Conservation (phyloP, 2,888 invertebrate species). For the Epirrita christyi region DNA sequence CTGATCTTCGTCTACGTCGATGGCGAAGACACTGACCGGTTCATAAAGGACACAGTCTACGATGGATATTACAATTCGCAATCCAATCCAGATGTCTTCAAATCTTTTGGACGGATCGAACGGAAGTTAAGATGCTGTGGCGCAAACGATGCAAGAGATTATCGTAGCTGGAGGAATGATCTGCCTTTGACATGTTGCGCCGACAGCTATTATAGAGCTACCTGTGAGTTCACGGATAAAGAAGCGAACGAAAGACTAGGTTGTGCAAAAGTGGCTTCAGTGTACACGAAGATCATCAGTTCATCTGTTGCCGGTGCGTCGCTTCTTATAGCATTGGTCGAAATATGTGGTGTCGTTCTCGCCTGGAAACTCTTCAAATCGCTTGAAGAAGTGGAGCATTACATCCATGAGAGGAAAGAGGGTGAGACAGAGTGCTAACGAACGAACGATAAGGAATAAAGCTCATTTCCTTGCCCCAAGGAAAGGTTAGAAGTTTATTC, state of each 20-base stretch:
- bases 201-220: slow-evolving; percentile 74
- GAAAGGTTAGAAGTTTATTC: slow-evolving; percentile 61
- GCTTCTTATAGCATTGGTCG: slow-evolving; percentile 66
- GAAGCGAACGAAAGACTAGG: slow-evolving; percentile 79
- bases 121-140: slow-evolving; percentile 76
- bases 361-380: slow-evolving; percentile 76
- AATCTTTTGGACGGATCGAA: slow-evolving; percentile 72
- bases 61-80: slow-evolving; percentile 80
- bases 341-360: slow-evolving; percentile 67
- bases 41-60: slow-evolving; percentile 79
- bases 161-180: slow-evolving; percentile 77
- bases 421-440: slow-evolving; percentile 78
- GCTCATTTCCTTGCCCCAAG: slow-evolving; percentile 66
- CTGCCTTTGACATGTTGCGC: slow-evolving; percentile 73
- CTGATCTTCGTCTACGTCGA: slow-evolving; percentile 78
- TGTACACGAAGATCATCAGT: slow-evolving; percentile 78
- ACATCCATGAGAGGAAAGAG: slow-evolving; percentile 75
- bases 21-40: slow-evolving; percentile 75
- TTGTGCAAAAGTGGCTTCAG: slow-evolving; percentile 80
- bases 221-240: slow-evolving; percentile 78
- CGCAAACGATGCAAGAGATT: slow-evolving; percentile 78
- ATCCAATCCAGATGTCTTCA: slow-evolving; percentile 73
- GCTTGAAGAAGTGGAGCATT: slow-evolving; percentile 76
- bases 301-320: slow-evolving; percentile 76
- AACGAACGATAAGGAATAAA: slow-evolving; percentile 47